These are phyloP conservation scores for Drosophila yooni DNA, from an alignment of 2,888 invertebrate species.

Conservation along the genomic window DNA sequence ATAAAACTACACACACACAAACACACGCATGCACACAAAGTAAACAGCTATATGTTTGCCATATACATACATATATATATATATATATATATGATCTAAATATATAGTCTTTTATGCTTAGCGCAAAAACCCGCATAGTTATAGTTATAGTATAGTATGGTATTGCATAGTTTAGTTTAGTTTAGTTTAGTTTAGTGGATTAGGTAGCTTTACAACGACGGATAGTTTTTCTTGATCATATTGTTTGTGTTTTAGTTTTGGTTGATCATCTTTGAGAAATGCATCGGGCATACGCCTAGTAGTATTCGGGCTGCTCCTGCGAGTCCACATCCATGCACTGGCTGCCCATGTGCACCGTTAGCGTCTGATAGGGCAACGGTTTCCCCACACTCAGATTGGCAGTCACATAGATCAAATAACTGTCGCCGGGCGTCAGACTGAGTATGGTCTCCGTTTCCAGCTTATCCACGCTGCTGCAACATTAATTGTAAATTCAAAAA, in stretches of 20 bases:
- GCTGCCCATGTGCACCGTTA: slow-evolving; percentile 82
- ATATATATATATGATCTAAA: slow-evolving; percentile 52
- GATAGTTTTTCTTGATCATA: slow-evolving; percentile 58
- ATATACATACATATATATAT: slow-evolving; percentile 35
- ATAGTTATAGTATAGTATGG: slow-evolving; percentile 44
- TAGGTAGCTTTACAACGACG: slow-evolving; percentile 79
- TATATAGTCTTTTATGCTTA: slow-evolving; percentile 68
- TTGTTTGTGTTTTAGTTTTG: slow-evolving; percentile 15
- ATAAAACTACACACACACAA: slow-evolving; percentile 14
- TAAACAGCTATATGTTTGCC: slow-evolving; percentile 39
- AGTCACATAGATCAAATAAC: slow-evolving; percentile 87
- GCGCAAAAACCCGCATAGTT: slow-evolving; percentile 67
- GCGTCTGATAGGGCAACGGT: slow-evolving; percentile 87
- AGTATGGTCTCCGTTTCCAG: slow-evolving; percentile 85
- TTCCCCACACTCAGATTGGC: slow-evolving; percentile 86
- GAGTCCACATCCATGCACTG: slow-evolving; percentile 81
- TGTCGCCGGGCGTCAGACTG: slow-evolving; percentile 86
- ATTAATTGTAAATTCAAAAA: not conserved
- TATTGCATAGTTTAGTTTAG: slow-evolving; percentile 42
- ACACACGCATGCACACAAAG: slow-evolving; percentile 25
- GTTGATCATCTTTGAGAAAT: slow-evolving; percentile 6
- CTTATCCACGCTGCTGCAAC: slow-evolving; percentile 81
- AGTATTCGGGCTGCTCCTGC: slow-evolving; percentile 78
- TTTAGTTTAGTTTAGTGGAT: slow-evolving; percentile 42
- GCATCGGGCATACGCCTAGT: slow-evolving; percentile 56